Evolutionary conservation across 2,113 vertebrate species (phyloP).

Genomic region (Rhadina sibilatrix): DNA sequence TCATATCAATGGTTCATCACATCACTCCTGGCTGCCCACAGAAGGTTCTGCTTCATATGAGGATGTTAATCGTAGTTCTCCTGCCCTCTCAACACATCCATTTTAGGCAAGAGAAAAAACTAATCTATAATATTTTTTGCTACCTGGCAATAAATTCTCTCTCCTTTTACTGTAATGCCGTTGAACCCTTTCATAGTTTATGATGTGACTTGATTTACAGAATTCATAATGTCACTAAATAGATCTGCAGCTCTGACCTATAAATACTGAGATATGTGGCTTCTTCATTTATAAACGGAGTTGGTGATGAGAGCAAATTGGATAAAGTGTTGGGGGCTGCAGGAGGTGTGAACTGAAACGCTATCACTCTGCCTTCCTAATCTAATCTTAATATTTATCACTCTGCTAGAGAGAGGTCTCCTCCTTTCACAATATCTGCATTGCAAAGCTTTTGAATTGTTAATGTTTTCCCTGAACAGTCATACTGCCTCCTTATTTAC

Average conservation of each 20-base stretch:
- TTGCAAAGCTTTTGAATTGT: neutral
- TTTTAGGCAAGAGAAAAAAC: neutral
- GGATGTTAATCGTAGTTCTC: neutral
- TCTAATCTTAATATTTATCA: slow-evolving; percentile 26
- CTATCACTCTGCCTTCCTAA: neutral
- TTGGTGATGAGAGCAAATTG: slow-evolving; percentile 9
- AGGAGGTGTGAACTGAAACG: neutral
- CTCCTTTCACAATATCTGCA: neutral
- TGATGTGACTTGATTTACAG: slow-evolving; percentile 18
- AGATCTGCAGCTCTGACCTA: slow-evolving; percentile 4
- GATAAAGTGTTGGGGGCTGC: neutral
- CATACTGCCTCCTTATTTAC: neutral
- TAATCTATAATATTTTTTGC: neutral
- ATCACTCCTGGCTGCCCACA: neutral
- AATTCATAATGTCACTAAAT: slow-evolving; percentile 21
- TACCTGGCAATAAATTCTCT: neutral
- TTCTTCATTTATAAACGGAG: neutral
- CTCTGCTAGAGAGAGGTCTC: neutral
- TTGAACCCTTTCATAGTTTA: neutral
- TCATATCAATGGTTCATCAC: neutral
- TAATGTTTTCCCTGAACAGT: neutral
- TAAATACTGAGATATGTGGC: neutral
- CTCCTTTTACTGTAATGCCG: neutral
- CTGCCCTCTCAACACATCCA: neutral
- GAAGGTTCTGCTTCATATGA: neutral